Base-by-base conservation (phyloP, 2,113 vertebrate genomes). In the Salvelinus alpinus region DNA sequence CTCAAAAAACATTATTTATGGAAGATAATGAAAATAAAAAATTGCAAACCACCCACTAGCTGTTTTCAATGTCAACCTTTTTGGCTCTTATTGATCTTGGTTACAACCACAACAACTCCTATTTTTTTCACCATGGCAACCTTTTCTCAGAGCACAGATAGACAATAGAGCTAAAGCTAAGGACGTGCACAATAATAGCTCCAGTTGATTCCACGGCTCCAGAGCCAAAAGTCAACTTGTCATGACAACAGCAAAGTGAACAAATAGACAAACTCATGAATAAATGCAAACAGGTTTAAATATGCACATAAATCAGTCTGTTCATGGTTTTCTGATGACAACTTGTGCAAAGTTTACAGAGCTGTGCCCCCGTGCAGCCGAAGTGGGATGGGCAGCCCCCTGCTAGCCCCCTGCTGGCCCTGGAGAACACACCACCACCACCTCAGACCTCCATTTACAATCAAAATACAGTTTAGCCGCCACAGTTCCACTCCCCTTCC, bases 391-490 rank as follows among this genome's bases (percentile, higher is more conserved):
- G 22, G 54, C 75, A 73, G 27, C 4, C 64, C 5, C 9, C 18
- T 18, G 5, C 65, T 34, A 29, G 65, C 65, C 76, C 78, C 85
- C 78, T 48, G 77, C 78, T 80, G 81, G 78, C 72, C 79, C 65
- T 20, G 76, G 70, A 88, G 76, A 80, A 68, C 18, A 20, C 66
- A 31, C 80, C 78, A 31, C 6, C 74, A 71, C 38, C 38, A 44
- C 38, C 38, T 44, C 38, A 44, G 38, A 69, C 59, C n/a, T 72
- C 76, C 16, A 1, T 86, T 83, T 87, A 77, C 74, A 87, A 84
- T 86, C 86, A 81, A 88, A 87, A 86, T 84, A 72, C 79, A 85
- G 82, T 82, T 70, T 76, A 77, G 78, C 18, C 44, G 11, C 77
- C 79, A 64, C 80, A 82, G 80, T 80, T 84, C 60, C 70, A 71